These are phyloP conservation scores for Bambusicola thoracicus DNA, from an alignment of 2,113 vertebrate genomes.

Conservation along the genomic window DNA sequence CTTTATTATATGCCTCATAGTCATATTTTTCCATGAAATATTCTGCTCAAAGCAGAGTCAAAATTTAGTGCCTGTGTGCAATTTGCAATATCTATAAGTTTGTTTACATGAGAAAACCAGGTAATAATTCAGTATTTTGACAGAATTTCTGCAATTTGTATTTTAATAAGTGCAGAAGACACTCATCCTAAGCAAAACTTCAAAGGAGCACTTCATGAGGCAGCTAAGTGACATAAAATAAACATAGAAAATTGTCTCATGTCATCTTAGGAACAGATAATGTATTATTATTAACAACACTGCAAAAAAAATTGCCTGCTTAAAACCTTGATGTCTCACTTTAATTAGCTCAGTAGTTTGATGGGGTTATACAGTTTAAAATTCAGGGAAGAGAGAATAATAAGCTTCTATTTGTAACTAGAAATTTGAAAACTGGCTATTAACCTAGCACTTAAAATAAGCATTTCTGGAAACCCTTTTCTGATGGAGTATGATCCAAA, in stretches of 20 bases:
- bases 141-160: neutral
- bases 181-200: neutral
- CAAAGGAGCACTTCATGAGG: neutral
- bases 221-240: neutral
- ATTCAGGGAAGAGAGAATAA: neutral
- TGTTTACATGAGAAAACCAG: neutral
- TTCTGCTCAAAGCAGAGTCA: neutral
- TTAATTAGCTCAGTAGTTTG: slow-evolving; percentile 11
- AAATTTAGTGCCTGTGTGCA: rapidly evolving
- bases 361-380: neutral
- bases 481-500: neutral
- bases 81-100: neutral
- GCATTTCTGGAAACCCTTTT: neutral
- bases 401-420: neutral
- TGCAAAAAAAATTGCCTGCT: neutral
- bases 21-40: neutral
- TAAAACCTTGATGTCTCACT: neutral
- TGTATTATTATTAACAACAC: neutral
- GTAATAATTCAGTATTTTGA: neutral
- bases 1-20: neutral
- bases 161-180: neutral
- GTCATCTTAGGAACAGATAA: neutral
- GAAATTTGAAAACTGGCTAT: neutral
- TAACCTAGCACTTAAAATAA: neutral
- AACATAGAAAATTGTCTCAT: neutral